Evolutionary conservation across 2,888 invertebrate genomes (phyloP), one percentile per base, ranked within the genome.

Genomic region (Agriopis marginaria): DNA sequence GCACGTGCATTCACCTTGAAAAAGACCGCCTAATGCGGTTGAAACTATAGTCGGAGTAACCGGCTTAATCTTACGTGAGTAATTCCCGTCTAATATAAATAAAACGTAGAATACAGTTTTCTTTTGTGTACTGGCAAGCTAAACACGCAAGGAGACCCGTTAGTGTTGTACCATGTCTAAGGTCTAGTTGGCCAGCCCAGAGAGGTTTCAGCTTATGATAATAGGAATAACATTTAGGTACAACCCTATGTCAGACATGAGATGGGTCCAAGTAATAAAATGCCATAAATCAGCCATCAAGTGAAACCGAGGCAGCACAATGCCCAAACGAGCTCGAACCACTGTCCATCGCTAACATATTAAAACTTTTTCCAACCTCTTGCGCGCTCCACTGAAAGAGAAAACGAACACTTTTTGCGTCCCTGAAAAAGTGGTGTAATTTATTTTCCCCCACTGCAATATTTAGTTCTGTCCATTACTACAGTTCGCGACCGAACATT

Each of bases 401-500:
- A 89, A 89, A 91, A 89, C 90, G 90, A 89, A 89, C 88, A 88
- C 88, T 93, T 92, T 93, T 93, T 92, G 91, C 89, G 87, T 85
- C 78, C 81, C 88, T 92, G 93, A 93, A 93, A 93, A 93, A 92
- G 89, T 86, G 88, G 82, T 79, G 91, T 92, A 92, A 93, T 93
- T 93, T 93, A 93, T 93, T 92, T 92, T 90, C 92, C 90, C 91
- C 90, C 84, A 88, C 89, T 92, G 90, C 91, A 92, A 93, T 93
- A 93, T 93, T 93, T 93, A 93, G 93, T 92, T 93, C 91, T 93
- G 93, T 92, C 93, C 93, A 93, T 93, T 93, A 93, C 93, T 89
- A 89, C 87, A 92, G 93, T 92, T 92, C 92, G 92, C 93, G 93
- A 92, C 93, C 93, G 90, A 88, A 89, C 92, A 92, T 93, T 92